Base-by-base conservation (phyloP, 1,140 invertebrate species). In the Ditylenchus dipsaci region DNA sequence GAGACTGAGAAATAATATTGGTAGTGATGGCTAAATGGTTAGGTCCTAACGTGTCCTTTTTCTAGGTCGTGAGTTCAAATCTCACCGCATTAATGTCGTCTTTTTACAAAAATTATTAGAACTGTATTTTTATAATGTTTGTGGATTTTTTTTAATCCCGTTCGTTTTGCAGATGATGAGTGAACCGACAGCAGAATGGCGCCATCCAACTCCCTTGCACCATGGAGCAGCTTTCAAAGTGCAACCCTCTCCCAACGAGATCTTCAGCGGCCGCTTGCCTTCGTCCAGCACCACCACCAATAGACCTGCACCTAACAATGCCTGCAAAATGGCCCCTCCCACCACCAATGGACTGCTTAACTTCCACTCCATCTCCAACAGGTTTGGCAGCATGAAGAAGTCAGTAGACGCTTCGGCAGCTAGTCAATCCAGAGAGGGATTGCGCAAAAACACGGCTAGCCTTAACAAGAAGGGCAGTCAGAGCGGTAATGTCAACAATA, bases 121-220 rank as follows among this genome's bases (percentile, higher is more conserved):
- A n/a, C n/a, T n/a, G n/a, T n/a, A n/a, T n/a, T n/a, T n/a, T n/a
- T n/a, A n/a, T n/a, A n/a, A n/a, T n/a, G n/a, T n/a, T n/a, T n/a
- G n/a, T n/a, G n/a, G n/a, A n/a, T n/a, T n/a, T n/a, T n/a, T n/a
- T n/a, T n/a, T n/a, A n/a, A n/a, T n/a, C n/a, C n/a, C n/a, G n/a
- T n/a, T n/a, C n/a, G n/a, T n/a, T n/a, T n/a, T n/a, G n/a, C 33
- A 71, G 69, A 71, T 71, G 69, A 71, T 71, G 69, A 73, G 21
- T 30, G 69, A 71, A 64, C 70, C 69, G n/a, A 26, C 49, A 17
- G 15, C 49, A 30, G 69, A 71, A 62, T 71, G 69, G 68, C n/a
- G n/a, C 7, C 43, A 17, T 65, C 15, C 62, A 65, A 9, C 23
- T 17, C 7, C 26, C 27, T 19, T 27, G 21, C 38, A 59, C 43